Base-by-base conservation (phyloP, 2,888 invertebrate species). In the Orchestes rusci region DNA sequence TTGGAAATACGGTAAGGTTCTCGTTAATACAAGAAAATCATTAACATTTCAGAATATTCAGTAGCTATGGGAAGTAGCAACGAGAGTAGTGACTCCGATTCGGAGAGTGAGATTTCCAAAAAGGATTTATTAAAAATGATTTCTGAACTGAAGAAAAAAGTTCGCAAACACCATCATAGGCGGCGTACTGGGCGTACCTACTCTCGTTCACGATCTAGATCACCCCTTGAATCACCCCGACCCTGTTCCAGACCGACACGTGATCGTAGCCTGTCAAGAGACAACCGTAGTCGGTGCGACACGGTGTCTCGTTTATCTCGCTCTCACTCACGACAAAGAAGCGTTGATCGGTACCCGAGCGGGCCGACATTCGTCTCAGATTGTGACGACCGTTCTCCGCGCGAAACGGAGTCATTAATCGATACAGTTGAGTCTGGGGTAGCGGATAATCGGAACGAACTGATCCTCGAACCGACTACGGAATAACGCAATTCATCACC, bases 51-150 rank as follows among this genome's bases (percentile, higher is more conserved):
- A n/a, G n/a, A n/a, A n/a, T n/a, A n/a, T n/a, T n/a, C n/a, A n/a
- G n/a, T 23, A 23, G 23, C 23, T 23, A 23, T 23, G 23, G 23
- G 23, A 23, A 23, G 23, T 23, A 23, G 23, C 10, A 10, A 23
- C 23, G 23, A 23, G 23, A 23, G 23, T 23, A 23, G 23, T 23
- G 10, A 10, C 23, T 23, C 23, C 23, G 23, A 23, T 23, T 23
- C 23, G 23, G 10, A 23, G 23, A 23, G 23, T 23, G 10, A 23
- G 5, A 23, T 23, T 23, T 23, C 23, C 23, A 23, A 23, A 10
- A 23, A 23, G 23, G 23, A 23, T 23, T 23, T 23, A 23, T 23
- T 23, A 23, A 23, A 23, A 23, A 23, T 23, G n/a, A n/a, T n/a
- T n/a, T n/a, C n/a, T n/a, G n/a, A n/a, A n/a, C n/a, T n/a, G n/a